Conservation (phyloP, 2,113 vertebrate species). For the Vombatus ursinus region DNA sequence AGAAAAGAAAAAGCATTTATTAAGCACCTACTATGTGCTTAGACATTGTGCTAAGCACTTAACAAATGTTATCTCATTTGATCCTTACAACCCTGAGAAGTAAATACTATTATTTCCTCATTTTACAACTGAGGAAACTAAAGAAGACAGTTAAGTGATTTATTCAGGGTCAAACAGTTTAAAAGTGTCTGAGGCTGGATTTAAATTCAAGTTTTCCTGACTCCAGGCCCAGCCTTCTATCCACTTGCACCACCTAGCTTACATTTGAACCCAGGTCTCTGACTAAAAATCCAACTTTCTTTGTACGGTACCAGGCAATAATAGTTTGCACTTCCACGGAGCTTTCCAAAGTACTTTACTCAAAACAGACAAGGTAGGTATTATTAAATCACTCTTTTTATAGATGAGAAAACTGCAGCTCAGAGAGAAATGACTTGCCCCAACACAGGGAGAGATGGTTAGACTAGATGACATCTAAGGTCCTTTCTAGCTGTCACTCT, state of each 20-base stretch:
- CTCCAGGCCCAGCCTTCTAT: neutral
- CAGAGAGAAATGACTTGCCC: neutral
- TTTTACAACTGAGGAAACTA: too few relatives aligned
- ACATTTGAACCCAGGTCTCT: neutral
- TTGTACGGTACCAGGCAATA: too few relatives aligned
- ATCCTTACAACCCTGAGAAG: too few relatives aligned
- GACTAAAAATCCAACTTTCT: neutral
- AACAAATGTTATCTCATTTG: too few relatives aligned
- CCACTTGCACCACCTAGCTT: neutral
- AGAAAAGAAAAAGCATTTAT: too few relatives aligned
- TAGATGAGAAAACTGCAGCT: neutral
- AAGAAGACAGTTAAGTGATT: too few relatives aligned
- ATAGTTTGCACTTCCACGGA: neutral
- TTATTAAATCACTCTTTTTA: neutral
- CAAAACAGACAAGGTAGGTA: neutral
- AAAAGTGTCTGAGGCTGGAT: too few relatives aligned
- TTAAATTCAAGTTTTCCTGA: too few relatives aligned
- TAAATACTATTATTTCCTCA: too few relatives aligned
- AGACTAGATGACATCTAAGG: neutral
- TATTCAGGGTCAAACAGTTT: too few relatives aligned
- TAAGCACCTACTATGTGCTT: too few relatives aligned
- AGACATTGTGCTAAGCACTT: too few relatives aligned
- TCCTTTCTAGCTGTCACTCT: neutral
- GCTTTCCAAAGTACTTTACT: neutral
- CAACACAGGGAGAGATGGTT: neutral